Percentiles rank a stretch among this genome's conserved stretches.
phyloP scores from a whole-genome alignment of 2,888 invertebrate genomes.

The Chalcis sispes region DNA sequence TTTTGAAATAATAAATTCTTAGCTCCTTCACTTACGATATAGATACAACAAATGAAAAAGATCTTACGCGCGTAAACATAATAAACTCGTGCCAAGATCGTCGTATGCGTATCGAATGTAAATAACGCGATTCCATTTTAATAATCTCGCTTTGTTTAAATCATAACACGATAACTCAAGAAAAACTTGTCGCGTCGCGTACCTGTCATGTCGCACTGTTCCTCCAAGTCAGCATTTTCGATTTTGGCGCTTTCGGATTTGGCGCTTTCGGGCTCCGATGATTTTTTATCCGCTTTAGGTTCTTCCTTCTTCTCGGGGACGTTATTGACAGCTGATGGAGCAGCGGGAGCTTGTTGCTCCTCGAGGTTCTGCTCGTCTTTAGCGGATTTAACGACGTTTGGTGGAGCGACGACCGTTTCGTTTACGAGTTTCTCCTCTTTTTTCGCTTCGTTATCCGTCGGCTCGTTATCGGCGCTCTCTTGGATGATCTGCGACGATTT shows the following conservation, averaged over 20 bases:
- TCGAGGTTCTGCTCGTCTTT: conserved; percentile 65
- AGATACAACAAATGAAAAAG: too few relatives aligned
- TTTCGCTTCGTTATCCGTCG: background rate
- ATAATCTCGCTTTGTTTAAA: too few relatives aligned
- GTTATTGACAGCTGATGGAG: background rate
- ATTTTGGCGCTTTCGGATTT: too few relatives aligned
- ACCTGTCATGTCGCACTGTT: conserved; percentile 81
- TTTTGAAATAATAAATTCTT: too few relatives aligned
- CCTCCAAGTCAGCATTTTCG: conserved; percentile 70
- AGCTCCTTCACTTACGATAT: too few relatives aligned
- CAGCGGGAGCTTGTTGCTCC: conserved; percentile 56
- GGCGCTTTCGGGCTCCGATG: conserved; percentile 67
- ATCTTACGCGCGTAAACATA: too few relatives aligned
- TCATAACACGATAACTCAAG: too few relatives aligned
- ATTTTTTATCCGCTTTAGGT: conserved; percentile 69
- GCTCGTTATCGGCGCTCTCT: conserved; percentile 14
- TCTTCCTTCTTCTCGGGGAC: conserved; percentile 67
- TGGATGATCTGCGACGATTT: conserved; percentile 9
- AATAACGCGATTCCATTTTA: too few relatives aligned
- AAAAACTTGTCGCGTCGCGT: too few relatives aligned
- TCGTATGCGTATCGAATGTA: too few relatives aligned
- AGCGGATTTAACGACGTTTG: conserved; percentile 42
- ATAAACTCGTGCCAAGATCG: too few relatives aligned
- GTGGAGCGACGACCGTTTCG: background rate
- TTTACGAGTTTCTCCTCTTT: conserved; percentile 7